Evolutionary conservation across 2,888 invertebrate genomes (phyloP), one percentile per base, ranked within the genome.

Genomic region (Ramazzottius varieornatus): DNA sequence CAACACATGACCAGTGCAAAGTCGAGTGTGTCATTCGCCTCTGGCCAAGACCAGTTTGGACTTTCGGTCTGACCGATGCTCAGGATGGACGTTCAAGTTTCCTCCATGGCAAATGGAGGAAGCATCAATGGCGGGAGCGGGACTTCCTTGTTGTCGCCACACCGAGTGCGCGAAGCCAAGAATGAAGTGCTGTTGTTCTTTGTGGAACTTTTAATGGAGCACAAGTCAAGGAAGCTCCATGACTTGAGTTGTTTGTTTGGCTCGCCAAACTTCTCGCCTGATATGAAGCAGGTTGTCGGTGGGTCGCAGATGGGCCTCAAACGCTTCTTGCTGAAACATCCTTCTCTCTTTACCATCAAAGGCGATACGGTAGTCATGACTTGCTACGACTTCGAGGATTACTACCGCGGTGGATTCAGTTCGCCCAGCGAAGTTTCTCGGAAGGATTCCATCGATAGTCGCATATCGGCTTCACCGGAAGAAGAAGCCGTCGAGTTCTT

Each of bases 401-500:
- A 13, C 40, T 40, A 13, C 40, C 40, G 40, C 8, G 20, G 20
- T 40, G 40, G 40, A 40, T 40, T 40, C 20, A 13, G 8, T 20
- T 8, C 40, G 40, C 40, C 40, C 8, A 40, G 20, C 40, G 40
- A 20, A 13, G 40, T 40, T 8, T n/a, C n/a, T n/a, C n/a, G n/a
- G n/a, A n/a, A n/a, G n/a, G n/a, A n/a, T n/a, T n/a, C n/a, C n/a
- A n/a, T n/a, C n/a, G n/a, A n/a, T n/a, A n/a, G n/a, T n/a, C n/a
- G n/a, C n/a, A n/a, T n/a, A n/a, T n/a, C n/a, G n/a, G 40, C 40
- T 20, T 13, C 40, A 8, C 54, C 54, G 20, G 54, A 54, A 54
- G 54, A 54, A 24, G 54, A 54, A 29, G 54, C 54, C 54, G 54
- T 54, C n/a, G 54, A 54, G 29, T 54, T n/a, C 24, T 54, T 54